A percentile compares a stretch with the other conserved stretches of the same genome.
phyloP scores from a whole-genome alignment of 2,113 vertebrate genomes.

The Mustela lutreola region DNA sequence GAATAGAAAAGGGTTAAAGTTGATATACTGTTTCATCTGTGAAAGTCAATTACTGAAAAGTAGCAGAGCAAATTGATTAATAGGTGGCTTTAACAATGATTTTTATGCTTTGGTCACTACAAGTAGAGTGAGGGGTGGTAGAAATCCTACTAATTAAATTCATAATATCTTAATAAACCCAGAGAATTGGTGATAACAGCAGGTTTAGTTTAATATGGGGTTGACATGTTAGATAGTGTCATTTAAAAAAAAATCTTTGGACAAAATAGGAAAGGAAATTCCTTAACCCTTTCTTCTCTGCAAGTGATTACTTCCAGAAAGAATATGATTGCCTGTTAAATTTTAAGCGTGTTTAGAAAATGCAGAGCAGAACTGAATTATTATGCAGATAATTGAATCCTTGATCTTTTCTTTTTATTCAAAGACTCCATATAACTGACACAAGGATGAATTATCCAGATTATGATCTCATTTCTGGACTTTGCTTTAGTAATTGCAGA shows the following conservation, averaged over 20 bases:
- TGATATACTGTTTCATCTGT: conserved; percentile 67
- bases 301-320: conserved; percentile 49
- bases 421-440: conserved; percentile 60
- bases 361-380: conserved; percentile 37
- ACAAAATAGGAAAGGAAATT: background rate
- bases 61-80: conserved; percentile 70
- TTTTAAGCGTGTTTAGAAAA: conserved; percentile 66
- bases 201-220: conserved; percentile 60
- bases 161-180: conserved; percentile 62
- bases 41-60: conserved; percentile 72
- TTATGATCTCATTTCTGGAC: conserved; percentile 44
- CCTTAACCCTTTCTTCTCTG: conserved; percentile 34
- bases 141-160: conserved; percentile 71
- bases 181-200: conserved; percentile 41
- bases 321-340: conserved; percentile 46
- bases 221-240: conserved; percentile 4
- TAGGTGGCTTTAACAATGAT: conserved; percentile 62
- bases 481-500: conserved; percentile 43
- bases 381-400: conserved; percentile 60
- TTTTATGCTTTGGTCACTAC: conserved; percentile 66
- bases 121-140: conserved; percentile 45
- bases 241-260: conserved; percentile 23
- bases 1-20: conserved; percentile 65
- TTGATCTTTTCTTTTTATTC: conserved; percentile 17
- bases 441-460: conserved; percentile 63